Evolutionary conservation across 2,797 vertebrate genomes (phyloP).

Genomic region (Sylvia borin): DNA sequence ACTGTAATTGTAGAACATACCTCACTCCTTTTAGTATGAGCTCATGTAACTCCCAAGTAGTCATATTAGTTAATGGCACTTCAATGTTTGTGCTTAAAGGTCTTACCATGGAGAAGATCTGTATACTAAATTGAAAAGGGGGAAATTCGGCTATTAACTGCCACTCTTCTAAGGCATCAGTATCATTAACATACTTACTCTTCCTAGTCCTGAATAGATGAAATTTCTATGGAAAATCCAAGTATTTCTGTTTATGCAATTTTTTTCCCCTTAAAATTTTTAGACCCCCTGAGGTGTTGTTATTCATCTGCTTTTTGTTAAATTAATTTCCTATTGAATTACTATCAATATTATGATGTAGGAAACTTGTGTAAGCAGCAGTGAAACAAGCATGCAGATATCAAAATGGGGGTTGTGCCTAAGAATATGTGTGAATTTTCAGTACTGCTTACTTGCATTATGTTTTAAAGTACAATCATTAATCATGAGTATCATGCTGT

Average conservation of each 20-base stretch:
- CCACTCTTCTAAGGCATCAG: not conserved
- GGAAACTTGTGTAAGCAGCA: not conserved
- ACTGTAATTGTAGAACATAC: not conserved
- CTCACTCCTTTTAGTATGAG: not conserved
- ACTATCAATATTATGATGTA: not conserved
- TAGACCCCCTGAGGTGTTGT: not conserved
- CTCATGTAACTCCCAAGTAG: not conserved
- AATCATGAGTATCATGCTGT: not conserved
- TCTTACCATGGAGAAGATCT: not conserved
- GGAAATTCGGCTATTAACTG: not conserved
- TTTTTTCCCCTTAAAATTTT: not conserved
- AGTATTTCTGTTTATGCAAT: not conserved
- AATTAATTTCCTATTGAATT: not conserved
- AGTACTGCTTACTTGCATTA: not conserved
- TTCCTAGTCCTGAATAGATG: not conserved
- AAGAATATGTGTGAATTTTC: not conserved
- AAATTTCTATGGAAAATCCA: not conserved
- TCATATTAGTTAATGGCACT: not conserved
- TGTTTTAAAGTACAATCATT: not conserved
- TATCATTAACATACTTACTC: not conserved
- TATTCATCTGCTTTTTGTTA: not conserved
- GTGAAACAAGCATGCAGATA: not conserved
- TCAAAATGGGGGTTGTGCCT: not conserved
- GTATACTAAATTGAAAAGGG: not conserved
- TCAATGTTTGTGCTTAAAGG: not conserved